These are phyloP conservation scores for Florisuga fusca DNA, from an alignment of 2,797 vertebrate genomes.

Conservation along the genomic window DNA sequence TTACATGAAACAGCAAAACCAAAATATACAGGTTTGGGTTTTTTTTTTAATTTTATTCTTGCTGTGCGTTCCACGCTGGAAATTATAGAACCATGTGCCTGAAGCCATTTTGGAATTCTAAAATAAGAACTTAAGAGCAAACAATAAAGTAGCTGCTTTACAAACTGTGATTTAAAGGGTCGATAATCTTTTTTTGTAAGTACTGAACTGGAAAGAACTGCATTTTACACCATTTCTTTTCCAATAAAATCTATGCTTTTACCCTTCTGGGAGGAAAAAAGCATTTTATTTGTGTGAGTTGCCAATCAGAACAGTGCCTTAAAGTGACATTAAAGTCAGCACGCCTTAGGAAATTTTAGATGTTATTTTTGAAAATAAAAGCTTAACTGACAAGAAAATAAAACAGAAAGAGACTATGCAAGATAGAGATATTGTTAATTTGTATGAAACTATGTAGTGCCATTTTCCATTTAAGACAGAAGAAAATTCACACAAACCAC, in stretches of 20 bases:
- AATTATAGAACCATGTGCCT: background rate
- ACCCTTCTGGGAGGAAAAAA: background rate
- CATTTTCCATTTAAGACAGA: background rate
- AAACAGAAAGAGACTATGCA: background rate
- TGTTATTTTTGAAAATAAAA: constrained; percentile 16
- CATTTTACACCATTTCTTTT: background rate
- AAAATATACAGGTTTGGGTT: background rate
- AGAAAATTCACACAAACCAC: background rate
- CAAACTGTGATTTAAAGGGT: background rate
- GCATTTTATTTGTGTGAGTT: background rate
- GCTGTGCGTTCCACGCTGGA: background rate
- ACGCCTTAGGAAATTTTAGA: background rate
- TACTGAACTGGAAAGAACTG: background rate
- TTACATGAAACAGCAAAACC: background rate
- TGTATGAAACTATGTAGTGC: background rate
- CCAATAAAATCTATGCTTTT: background rate
- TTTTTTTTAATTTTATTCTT: background rate
- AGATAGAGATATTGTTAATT: background rate
- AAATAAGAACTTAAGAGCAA: background rate
- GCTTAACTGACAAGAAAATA: constrained; percentile 2
- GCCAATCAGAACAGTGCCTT: background rate
- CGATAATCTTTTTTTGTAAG: background rate
- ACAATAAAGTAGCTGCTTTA: background rate
- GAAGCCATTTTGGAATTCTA: background rate
- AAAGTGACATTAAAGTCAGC: background rate